phyloP scores from a whole-genome alignment of 2,888 invertebrate species.

The Anarsia innoxiella region DNA sequence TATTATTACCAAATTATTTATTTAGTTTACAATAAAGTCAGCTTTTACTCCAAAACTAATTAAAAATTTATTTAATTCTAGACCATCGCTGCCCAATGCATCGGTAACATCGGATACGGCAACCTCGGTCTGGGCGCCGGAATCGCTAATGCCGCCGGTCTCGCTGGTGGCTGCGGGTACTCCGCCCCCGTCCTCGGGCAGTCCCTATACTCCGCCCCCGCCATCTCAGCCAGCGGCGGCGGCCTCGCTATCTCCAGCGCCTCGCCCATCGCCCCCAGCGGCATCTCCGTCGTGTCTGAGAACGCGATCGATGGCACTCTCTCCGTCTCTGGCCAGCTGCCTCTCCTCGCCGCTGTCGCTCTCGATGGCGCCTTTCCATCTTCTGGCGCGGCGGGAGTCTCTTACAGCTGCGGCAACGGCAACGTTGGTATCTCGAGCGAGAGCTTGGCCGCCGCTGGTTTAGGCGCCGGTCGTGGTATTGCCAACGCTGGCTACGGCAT shows the following conservation, averaged over 20 bases:
- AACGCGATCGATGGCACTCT: constrained; percentile 31
- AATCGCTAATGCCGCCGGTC: background rate
- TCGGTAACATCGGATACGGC: constrained; percentile 13
- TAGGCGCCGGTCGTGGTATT: background rate
- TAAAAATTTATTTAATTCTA: constrained; percentile 12
- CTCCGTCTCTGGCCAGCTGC: constrained; percentile 24
- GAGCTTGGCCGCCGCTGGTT: constrained; percentile 4
- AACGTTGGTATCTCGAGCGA: constrained; percentile 13
- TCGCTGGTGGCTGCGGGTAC: constrained; percentile 2
- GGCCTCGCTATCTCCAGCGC: constrained; percentile 22
- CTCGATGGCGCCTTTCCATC: constrained; percentile 25
- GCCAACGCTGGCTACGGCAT: background rate
- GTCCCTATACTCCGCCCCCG: constrained; percentile 1
- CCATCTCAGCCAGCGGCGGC: constrained; percentile 19
- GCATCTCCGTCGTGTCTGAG: constrained; percentile 28
- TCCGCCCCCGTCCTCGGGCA: constrained; percentile 3
- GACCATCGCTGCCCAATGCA: constrained; percentile 23
- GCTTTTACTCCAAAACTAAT: background rate
- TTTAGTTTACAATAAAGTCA: background rate
- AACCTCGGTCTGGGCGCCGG: constrained; percentile 6
- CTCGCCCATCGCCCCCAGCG: constrained; percentile 25
- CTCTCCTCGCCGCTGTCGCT: constrained; percentile 27
- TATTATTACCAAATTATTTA: background rate
- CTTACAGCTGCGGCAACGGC: constrained; percentile 28
- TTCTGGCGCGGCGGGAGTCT: constrained; percentile 25